Evolutionary conservation across 2,888 invertebrate genomes (phyloP).

Genomic region (Caradrina kadenii): DNA sequence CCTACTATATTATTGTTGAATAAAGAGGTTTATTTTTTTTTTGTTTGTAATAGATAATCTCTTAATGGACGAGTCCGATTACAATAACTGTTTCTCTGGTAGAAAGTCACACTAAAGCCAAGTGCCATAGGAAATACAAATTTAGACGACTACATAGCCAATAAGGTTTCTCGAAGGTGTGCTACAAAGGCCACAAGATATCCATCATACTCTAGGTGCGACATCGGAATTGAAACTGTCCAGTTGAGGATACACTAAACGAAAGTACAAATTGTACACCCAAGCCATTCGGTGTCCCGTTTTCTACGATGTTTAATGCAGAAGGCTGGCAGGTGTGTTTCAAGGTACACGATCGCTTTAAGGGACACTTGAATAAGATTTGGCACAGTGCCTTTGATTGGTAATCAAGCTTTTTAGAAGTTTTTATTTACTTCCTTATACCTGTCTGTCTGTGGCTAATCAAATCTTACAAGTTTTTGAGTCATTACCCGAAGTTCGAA

Average conservation of each 20-base stretch:
- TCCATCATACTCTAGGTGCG: constrained; percentile 13
- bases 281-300: constrained; percentile 24
- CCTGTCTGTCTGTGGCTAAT: too few species aligned
- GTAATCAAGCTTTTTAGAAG: not conserved
- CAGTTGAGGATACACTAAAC: constrained; percentile 15
- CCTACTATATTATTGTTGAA: too few species aligned
- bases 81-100: too few species aligned
- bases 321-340: constrained; percentile 60
- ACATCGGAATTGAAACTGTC: constrained; percentile 1
- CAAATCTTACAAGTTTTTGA: too few species aligned
- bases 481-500: too few species aligned
- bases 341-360: constrained; percentile 28
- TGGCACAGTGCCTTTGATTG: constrained; percentile 39
- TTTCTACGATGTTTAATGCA: constrained; percentile 55
- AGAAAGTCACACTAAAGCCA: too few species aligned
- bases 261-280: constrained; percentile 24
- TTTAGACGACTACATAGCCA: not conserved
- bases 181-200: not conserved
- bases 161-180: constrained; percentile 11
- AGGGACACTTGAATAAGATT: constrained; percentile 25
- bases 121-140: constrained; percentile 1
- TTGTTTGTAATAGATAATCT: too few species aligned
- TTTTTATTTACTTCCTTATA: too few species aligned
- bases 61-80: too few species aligned
- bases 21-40: too few species aligned